phyloP scores from a whole-genome alignment of 2,113 vertebrate species.

The Oenanthe melanoleuca region DNA sequence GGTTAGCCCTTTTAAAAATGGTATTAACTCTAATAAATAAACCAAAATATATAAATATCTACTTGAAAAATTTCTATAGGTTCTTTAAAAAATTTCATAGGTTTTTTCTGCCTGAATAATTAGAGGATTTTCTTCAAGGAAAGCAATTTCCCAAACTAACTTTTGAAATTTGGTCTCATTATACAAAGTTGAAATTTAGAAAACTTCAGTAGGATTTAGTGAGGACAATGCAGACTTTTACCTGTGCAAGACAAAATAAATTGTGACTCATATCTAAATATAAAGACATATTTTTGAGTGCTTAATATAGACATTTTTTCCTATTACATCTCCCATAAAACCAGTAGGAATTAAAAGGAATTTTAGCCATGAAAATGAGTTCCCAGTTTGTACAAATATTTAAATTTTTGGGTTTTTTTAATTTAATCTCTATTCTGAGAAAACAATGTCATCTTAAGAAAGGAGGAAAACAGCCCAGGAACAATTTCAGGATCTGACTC shows the following conservation, averaged over 20 bases:
- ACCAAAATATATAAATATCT: not conserved
- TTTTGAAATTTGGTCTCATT: not conserved
- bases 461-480: not conserved
- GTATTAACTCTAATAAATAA: not conserved
- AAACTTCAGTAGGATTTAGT: not conserved
- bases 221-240: not conserved
- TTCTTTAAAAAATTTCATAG: no score
- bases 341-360: not conserved
- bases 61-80: not conserved
- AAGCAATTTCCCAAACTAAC: not conserved
- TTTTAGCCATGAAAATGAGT: not conserved
- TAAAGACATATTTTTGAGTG: not conserved
- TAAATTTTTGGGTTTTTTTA: not conserved
- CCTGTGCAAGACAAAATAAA: not conserved
- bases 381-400: not conserved
- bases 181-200: not conserved
- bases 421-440: not conserved
- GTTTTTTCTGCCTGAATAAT: not conserved
- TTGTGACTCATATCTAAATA: not conserved
- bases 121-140: not conserved
- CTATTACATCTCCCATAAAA: not conserved
- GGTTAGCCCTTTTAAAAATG: not conserved
- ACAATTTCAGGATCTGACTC: not conserved
- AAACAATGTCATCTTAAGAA: not conserved
- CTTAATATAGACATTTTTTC: not conserved